Base-by-base conservation (phyloP, 2,797 vertebrate species). In the Zenarchopterus dispar region DNA sequence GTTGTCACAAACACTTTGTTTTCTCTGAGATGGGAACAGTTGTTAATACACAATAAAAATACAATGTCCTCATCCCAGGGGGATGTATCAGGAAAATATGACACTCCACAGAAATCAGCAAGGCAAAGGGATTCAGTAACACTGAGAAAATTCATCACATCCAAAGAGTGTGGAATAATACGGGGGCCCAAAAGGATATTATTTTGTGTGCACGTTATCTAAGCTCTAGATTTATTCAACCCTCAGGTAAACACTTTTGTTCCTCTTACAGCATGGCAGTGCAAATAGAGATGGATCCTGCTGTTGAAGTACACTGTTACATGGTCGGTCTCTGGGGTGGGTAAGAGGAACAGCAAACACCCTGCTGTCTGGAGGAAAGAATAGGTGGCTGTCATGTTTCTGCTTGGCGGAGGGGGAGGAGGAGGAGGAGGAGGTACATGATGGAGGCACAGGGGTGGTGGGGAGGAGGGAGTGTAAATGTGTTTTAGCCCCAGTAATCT, bases 341-440 rank as follows among this genome's bases (percentile, higher is more conserved):
- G 78, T 85, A 76, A 88, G 84, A 89, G 73, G 79, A 90, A 87
- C 73, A 60, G 84, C 81, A 90, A 90, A 91, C 84, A 86, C 72
- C 65, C 85, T 64, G 80, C 75, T 83, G 86, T 89, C 78, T 84
- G 77, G 60, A 78, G 78, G 65, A 59, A 82, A 86, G 84, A 88
- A 86, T 74, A 57, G 75, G 78, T 76, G 73, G 65, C 71, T 88
- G 86, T 87, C 85, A 89, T 89, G 82, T 83, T 80, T 80, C 82
- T 75, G 70, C 79, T 33, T 56, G 15, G 70, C 70, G 55, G 42
- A 75, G 78, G 59, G 59, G 65, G 56, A 57, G 72, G 67, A 43
- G 43, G 56, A 41, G 19, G 55, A 13, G 48, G 33, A 23, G 42
- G 23, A 45, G 56, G 54, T 56, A 44, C 9, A 39, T 39, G 36